phyloP scores from a whole-genome alignment of 2,113 vertebrate species.

The Trachemys scripta region DNA sequence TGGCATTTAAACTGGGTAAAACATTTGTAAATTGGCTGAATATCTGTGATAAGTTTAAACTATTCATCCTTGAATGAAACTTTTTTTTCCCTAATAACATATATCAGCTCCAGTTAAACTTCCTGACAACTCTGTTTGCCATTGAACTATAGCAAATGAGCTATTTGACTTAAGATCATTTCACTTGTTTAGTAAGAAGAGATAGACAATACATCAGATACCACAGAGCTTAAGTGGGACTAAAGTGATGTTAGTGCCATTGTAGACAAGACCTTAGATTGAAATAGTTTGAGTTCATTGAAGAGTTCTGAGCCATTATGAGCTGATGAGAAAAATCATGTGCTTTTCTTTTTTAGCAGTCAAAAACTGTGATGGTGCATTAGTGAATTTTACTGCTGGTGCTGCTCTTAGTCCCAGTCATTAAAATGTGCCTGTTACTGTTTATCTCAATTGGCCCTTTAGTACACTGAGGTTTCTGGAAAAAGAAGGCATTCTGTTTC shows the following conservation, averaged over 20 bases:
- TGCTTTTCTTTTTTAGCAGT: not conserved
- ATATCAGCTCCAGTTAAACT: constrained; percentile 39
- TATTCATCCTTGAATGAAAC: constrained; percentile 11
- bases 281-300: not conserved
- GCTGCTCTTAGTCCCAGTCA: constrained; percentile 8
- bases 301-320: not conserved
- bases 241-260: not conserved
- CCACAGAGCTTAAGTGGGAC: not conserved
- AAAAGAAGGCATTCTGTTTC: constrained; percentile 6
- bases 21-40: constrained; percentile 22
- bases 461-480: constrained; percentile 7
- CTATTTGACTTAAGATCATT: constrained; percentile 31
- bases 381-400: not conserved
- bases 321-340: not conserved
- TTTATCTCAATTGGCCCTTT: constrained; percentile 48
- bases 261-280: too few species aligned
- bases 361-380: not conserved
- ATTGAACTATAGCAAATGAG: constrained; percentile 42
- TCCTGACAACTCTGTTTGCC: constrained; percentile 43
- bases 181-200: constrained; percentile 41
- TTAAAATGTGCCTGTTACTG: not conserved
- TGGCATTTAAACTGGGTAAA: constrained; percentile 32
- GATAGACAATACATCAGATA: not conserved
- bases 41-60: constrained; percentile 52
- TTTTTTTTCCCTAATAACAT: constrained; percentile 1